Conservation (phyloP, 2,888 invertebrate genomes). For the Clanis bilineata region DNA sequence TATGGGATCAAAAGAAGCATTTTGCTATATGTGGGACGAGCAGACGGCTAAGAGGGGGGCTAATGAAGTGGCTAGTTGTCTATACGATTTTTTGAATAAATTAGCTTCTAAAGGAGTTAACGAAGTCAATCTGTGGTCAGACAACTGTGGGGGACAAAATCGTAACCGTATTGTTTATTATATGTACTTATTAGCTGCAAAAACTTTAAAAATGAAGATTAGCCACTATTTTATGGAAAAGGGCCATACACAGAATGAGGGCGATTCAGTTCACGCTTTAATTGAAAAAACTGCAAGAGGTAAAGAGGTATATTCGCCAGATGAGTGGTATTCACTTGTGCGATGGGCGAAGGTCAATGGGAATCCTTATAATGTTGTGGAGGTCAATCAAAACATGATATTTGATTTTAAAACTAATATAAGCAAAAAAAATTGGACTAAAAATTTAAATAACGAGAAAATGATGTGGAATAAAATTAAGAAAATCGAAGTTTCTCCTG, state of each 20-base stretch:
- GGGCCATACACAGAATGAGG: not conserved
- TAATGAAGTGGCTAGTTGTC: not conserved
- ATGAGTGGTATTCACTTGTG: not conserved
- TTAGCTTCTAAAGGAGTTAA: too few species aligned
- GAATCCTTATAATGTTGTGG: not conserved
- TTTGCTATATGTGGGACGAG: not conserved
- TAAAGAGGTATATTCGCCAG: not conserved
- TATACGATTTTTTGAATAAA: too few species aligned
- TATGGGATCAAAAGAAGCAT: not conserved
- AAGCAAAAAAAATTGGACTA: too few species aligned
- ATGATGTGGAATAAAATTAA: too few species aligned
- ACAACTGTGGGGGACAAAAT: not conserved
- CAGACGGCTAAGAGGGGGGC: not conserved
- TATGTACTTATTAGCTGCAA: not conserved
- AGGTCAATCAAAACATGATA: not conserved
- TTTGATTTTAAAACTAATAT: not conserved
- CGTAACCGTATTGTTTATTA: not conserved
- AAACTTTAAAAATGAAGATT: not conserved
- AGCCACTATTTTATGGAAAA: not conserved
- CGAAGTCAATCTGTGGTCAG: not conserved
- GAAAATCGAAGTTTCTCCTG: too few species aligned
- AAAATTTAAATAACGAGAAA: too few species aligned
- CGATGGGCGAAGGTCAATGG: not conserved
- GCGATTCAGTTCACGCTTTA: not conserved
- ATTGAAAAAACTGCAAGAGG: not conserved